phyloP scores from a whole-genome alignment of 1,140 invertebrate genomes.

The Solenopsis invicta region DNA sequence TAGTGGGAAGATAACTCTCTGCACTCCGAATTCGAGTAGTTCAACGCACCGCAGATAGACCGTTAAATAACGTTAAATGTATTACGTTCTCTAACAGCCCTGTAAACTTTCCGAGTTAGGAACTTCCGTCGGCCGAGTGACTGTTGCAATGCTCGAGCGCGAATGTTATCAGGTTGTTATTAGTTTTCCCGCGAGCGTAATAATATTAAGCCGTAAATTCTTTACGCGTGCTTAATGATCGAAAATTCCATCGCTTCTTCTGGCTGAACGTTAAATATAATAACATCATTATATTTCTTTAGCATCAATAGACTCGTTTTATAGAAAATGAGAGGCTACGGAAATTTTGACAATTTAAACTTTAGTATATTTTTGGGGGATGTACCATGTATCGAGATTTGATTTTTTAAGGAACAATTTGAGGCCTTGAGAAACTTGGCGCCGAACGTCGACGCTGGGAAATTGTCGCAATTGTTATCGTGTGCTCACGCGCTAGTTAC shows the following conservation, averaged over 20 bases:
- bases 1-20: slow-evolving; percentile 45
- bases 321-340: neutral
- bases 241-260: slow-evolving; percentile 12
- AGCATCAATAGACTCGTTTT: neutral
- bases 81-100: neutral
- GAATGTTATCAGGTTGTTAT: slow-evolving; percentile 26
- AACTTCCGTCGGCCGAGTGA: slow-evolving; percentile 25
- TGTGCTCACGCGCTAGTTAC: slow-evolving; percentile 92
- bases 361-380: neutral
- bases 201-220: slow-evolving; percentile 19
- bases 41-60: slow-evolving; percentile 40
- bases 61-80: slow-evolving; percentile 48
- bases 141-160: neutral
- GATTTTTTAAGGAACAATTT: slow-evolving; percentile 88
- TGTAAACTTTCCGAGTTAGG: slow-evolving; percentile 30
- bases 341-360: neutral
- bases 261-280: neutral
- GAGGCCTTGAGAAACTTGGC: slow-evolving; percentile 87
- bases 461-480: slow-evolving; percentile 92
- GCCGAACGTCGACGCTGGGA: slow-evolving; percentile 87
- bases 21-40: slow-evolving; percentile 28
- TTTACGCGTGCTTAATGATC: slow-evolving; percentile 19
- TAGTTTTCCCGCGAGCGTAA: neutral
- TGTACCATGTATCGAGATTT: neutral
- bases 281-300: neutral